Evolutionary conservation across 2,113 vertebrate genomes (phyloP), one percentile per base, ranked within the genome.

Genomic region (Hippocampus mohnikei): DNA sequence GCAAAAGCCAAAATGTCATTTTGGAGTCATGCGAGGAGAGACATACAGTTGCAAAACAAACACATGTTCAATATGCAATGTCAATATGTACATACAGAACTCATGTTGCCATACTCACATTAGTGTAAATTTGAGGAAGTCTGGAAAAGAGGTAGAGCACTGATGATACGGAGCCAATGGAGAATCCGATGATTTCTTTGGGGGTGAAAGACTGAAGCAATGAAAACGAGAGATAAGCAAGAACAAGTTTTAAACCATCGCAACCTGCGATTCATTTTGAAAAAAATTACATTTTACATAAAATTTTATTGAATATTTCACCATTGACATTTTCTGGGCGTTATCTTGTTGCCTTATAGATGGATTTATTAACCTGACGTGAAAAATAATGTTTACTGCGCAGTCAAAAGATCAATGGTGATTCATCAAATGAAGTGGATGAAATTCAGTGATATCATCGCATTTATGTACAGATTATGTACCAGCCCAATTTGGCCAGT

Each of bases 121-220:
- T 99, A 2, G 92, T 98, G 85, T 90, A 89, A 66, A 99, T 95
- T 91, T 98, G 97, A 0, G 97, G 96, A 23, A 96, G 72, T 15
- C 97, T 92, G 73, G 97, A 98, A 53, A 84, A 86, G 68, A 98
- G 92, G 88, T 98, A 99, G 3, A 98, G 91, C 63, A 96, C 37
- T 0, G 95, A 96, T 5, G 97, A 98, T 65, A 95, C 0, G 0
- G 96, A 96, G 40, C 97, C 97, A 0, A 98, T 89, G 37, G 85
- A 50, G 13, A 96, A 96, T 10, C 97, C 97, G 0, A 95, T 21
- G 21, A 96, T 94, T 79, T 98, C 94, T 29, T 87, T 92, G 37
- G 81, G 78, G 37, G 81, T 93, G 87, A 97, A 96, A 13, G 91
- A 78, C 96, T 98, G 87, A 41, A 78, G 25, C 23, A 2, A 59